These are phyloP conservation scores for Macrophya annulata DNA, from an alignment of 2,888 invertebrate species.

Conservation along the genomic window DNA sequence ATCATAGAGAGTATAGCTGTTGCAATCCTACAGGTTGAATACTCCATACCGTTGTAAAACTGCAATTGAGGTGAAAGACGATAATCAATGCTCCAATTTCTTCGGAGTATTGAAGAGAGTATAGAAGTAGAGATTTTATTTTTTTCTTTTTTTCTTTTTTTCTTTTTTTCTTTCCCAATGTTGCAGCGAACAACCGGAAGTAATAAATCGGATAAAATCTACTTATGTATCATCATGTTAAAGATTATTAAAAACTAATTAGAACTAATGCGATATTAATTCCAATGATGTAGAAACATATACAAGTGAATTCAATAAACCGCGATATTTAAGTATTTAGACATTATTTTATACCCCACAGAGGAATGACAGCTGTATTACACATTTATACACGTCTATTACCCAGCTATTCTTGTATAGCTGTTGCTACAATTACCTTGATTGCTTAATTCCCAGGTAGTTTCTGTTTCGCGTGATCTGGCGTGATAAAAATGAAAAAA, in stretches of 20 bases:
- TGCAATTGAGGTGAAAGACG: conserved; percentile 21
- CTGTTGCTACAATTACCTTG: conserved; percentile 24
- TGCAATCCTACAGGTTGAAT: conserved; percentile 51
- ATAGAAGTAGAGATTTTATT: background rate
- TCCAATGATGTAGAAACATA: background rate
- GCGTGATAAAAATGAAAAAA: conserved; percentile 20
- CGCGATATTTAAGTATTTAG: background rate
- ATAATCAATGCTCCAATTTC: conserved; percentile 6
- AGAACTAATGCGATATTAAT: background rate
- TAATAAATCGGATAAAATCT: background rate
- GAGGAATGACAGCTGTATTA: background rate
- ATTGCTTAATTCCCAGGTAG: conserved; percentile 46
- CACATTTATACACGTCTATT: background rate
- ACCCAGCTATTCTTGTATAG: background rate
- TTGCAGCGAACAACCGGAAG: background rate
- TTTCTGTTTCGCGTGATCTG: conserved; percentile 41
- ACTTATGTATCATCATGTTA: background rate
- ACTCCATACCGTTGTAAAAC: background rate
- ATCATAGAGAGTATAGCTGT: background rate
- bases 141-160: background rate
- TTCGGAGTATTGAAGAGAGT: background rate
- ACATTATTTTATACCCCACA: background rate
- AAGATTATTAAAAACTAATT: background rate
- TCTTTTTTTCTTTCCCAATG: background rate
- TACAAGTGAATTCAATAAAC: background rate